Percentiles rank a stretch among this genome's conserved stretches.
phyloP scores from a whole-genome alignment of 2,797 vertebrate genomes.

The Picus viridis region DNA sequence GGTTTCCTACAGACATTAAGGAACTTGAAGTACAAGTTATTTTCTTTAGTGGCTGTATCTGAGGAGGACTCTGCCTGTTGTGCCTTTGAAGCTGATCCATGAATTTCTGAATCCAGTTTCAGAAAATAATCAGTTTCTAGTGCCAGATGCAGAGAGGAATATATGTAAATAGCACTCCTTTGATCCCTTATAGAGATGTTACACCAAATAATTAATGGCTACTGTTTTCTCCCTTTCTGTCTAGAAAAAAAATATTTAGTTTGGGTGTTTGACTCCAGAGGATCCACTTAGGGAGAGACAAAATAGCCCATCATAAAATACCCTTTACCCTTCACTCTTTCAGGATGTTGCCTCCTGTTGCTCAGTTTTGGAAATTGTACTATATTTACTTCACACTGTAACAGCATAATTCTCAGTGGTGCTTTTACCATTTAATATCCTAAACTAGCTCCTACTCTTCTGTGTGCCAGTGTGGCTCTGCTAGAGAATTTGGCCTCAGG shows the following conservation, averaged over 20 bases:
- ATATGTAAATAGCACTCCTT: not conserved
- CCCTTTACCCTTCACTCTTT: not conserved
- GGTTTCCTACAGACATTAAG: not conserved
- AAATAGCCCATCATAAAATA: not conserved
- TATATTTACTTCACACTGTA: not conserved
- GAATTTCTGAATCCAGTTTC: no score
- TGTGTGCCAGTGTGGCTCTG: not conserved
- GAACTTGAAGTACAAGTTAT: not conserved
- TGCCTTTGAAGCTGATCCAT: no score
- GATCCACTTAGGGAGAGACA: not conserved
- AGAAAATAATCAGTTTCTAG: not conserved
- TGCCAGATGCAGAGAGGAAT: not conserved
- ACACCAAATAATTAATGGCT: not conserved
- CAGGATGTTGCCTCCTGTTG: not conserved
- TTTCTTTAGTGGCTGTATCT: no score
- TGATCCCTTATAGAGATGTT: not conserved
- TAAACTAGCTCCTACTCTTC: not conserved
- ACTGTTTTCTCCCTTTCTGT: not conserved
- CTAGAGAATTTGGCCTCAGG: not conserved
- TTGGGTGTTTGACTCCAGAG: not conserved
- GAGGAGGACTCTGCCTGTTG: no score
- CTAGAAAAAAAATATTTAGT: not conserved
- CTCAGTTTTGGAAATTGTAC: not conserved
- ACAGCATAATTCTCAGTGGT: not conserved
- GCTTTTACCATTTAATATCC: not conserved